These are phyloP conservation scores for Archocentrus centrarchus DNA, from an alignment of 2,113 vertebrate genomes.

Conservation along the genomic window DNA sequence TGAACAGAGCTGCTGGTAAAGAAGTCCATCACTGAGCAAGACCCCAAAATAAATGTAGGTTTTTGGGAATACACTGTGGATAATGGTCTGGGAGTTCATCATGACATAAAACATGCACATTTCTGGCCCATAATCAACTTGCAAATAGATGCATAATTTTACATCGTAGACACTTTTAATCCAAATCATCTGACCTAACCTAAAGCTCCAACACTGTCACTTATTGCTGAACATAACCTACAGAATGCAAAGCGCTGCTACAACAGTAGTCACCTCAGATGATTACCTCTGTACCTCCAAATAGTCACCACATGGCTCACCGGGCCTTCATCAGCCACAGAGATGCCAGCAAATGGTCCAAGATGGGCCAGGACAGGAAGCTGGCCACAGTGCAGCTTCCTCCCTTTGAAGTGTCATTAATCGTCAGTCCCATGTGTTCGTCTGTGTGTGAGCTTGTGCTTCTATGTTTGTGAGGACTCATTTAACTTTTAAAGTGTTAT, in stretches of 20 bases:
- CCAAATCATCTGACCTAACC: neutral
- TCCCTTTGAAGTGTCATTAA: constrained; percentile 69
- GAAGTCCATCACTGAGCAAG: neutral
- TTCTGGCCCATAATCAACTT: neutral
- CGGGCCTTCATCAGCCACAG: constrained; percentile 46
- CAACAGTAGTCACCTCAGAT: constrained; percentile 38
- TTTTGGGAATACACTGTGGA: neutral
- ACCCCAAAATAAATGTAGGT: neutral
- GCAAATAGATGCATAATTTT: neutral
- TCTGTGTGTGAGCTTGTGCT: neutral
- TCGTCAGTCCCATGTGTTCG: constrained; percentile 22
- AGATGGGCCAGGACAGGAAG: constrained; percentile 59
- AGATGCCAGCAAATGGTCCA: constrained; percentile 68
- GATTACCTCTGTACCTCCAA: constrained; percentile 55
- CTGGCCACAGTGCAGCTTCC: constrained; percentile 47
- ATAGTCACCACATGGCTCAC: constrained; percentile 70
- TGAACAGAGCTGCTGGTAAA: neutral
- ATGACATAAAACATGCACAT: neutral
- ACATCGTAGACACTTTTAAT: neutral
- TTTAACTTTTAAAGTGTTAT: neutral
- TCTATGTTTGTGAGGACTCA: constrained; percentile 3
- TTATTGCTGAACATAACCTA: constrained; percentile 18
- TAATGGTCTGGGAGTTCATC: neutral
- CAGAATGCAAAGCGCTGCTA: constrained; percentile 36
- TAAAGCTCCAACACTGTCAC: neutral